Percentiles rank a stretch among this genome's conserved stretches.
phyloP scores from a whole-genome alignment of 1,140 invertebrate species.

The Ceratoteleas bidentatus region DNA sequence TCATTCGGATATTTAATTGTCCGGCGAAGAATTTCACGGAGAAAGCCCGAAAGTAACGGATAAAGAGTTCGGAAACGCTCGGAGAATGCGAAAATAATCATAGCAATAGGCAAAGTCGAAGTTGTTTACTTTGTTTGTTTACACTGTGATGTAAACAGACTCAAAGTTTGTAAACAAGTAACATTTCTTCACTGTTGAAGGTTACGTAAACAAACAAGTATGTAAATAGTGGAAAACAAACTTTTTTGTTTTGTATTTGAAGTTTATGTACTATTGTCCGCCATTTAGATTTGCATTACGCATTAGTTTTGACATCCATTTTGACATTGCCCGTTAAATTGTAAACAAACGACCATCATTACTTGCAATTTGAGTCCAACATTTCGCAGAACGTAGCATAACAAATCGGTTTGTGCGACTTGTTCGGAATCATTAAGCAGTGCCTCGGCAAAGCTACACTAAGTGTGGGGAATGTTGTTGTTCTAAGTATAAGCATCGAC shows the following conservation, averaged over 20 bases:
- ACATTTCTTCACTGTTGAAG: no score
- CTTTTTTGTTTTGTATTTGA: no score
- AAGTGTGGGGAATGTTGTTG: no score
- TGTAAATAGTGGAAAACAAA: no score
- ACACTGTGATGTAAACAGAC: no score
- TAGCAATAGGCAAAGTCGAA: conserved; percentile 37
- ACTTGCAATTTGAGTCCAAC: conserved; percentile 35
- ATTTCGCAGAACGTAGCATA: conserved; percentile 11
- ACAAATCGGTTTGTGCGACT: conserved; percentile 21
- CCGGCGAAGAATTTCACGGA: conserved; percentile 61
- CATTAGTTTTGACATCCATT: conserved; percentile 36
- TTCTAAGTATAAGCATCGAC: background rate
- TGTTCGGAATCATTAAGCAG: background rate
- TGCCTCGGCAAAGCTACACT: no score
- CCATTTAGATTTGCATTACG: conserved; percentile 42
- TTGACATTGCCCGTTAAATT: conserved; percentile 35
- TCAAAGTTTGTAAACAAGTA: no score
- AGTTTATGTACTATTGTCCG: background rate
- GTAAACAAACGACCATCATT: conserved; percentile 34
- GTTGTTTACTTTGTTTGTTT: background rate
- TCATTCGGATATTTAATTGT: conserved; percentile 69
- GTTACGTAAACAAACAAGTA: background rate
- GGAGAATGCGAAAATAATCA: conserved; percentile 15
- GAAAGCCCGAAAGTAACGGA: conserved; percentile 38
- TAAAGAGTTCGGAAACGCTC: conserved; percentile 2